phyloP scores from a whole-genome alignment of 2,113 vertebrate species.

The Myodes glareolus region DNA sequence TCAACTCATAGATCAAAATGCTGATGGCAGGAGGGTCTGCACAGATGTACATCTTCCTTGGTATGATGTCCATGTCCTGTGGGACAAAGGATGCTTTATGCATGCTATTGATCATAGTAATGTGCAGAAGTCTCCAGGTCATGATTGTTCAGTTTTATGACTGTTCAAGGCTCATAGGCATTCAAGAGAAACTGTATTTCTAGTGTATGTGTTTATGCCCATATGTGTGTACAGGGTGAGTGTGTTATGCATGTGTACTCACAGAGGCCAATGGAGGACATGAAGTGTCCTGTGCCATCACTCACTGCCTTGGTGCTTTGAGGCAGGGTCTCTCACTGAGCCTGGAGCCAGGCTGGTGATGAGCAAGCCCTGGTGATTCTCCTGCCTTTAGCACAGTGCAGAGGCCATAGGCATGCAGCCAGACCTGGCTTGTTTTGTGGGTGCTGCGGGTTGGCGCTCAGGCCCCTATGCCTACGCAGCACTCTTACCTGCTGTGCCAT shows the following conservation, averaged over 20 bases:
- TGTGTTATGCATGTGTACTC: background rate
- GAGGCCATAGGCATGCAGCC: background rate
- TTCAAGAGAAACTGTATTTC: background rate
- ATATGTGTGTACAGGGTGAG: background rate
- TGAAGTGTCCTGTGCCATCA: background rate
- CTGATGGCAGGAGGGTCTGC: background rate
- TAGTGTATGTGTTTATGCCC: too few species aligned
- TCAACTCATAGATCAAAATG: constrained; percentile 19
- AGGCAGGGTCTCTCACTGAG: background rate
- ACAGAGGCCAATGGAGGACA: background rate
- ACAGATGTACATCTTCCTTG: background rate
- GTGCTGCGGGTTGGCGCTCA: background rate
- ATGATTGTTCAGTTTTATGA: background rate
- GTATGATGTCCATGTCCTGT: background rate
- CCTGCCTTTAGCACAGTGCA: background rate
- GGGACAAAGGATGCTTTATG: background rate
- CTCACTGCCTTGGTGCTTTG: background rate
- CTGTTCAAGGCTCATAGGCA: background rate
- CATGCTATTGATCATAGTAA: background rate
- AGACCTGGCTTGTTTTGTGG: background rate
- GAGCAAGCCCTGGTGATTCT: too few species aligned
- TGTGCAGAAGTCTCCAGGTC: background rate
- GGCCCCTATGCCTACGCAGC: background rate
- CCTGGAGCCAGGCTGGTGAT: background rate
- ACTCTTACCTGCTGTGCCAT: background rate